Base-by-base conservation (phyloP, 2,888 invertebrate genomes). In the Troides oblongomaculatus region DNA sequence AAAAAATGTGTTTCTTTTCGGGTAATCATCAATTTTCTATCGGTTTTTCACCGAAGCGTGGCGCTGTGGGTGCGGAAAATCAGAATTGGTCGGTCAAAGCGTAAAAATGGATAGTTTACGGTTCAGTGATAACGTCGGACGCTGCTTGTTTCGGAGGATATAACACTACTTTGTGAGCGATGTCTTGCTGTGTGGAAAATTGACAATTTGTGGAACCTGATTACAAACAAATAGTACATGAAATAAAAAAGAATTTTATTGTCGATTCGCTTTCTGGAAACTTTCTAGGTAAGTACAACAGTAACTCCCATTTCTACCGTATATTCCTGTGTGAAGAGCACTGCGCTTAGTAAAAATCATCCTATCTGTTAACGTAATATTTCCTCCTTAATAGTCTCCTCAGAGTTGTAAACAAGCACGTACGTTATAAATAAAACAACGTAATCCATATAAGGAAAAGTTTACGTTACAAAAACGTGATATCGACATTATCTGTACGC, bases 71-170 rank as follows among this genome's bases (percentile, higher is more conserved):
- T 82, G 84, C 81, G 76, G 79, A 80, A 81, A 82, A 81, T 77
- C 80, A 76, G 78, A 77, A 80, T 74, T 73, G 73, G 73, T 79
- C 80, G 82, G 81, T 81, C 78, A 70, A 61, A 73, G 79, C 84
- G 79, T 79, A 69, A 73, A 81, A 88, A 88, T 88, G 81, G 82
- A 89, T 90, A 75, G 73, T 84, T 76, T 77, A 86, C 82, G 87
- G 87, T 85, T 84, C 81, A 81, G 79, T 78, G 78, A 75, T 75
- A 60, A 39, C 60, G 71, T 78, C 74, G 73, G 80, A 78, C 74
- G 79, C 81, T 82, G 83, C 75, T 79, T 75, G 72, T 76, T 77
- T 75, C 72, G 50, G 79, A 79, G 84, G 83, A 83, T 81, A 80
- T 84, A 81, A 84, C 79, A 78, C 84, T 77, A 79, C 81, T 81